Base-by-base conservation (phyloP, 2,113 vertebrate species). In the Orycteropus afer region DNA sequence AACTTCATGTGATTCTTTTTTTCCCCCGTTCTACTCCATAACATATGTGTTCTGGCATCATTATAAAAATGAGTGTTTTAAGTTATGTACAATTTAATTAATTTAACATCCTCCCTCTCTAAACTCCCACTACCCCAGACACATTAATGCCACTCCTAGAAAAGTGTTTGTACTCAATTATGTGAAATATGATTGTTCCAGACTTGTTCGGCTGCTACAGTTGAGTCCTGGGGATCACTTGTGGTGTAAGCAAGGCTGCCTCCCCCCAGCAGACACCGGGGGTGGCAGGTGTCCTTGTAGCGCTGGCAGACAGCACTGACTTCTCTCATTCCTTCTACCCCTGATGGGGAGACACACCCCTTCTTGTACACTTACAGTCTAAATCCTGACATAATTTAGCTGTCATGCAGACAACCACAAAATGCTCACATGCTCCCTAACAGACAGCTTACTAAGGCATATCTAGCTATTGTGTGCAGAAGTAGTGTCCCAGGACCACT, bases 21-120 rank as follows among this genome's bases (percentile, higher is more conserved):
- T 37, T 47, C 53, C 18, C 55, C 10, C 69, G 37, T 94, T 89
- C 61, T 82, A 7, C 73, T 93, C 22, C 0, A 4, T 73, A 71
- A 77, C 12, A 53, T 86, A 63, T 34, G 84, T 87, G 20, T 76
- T 57, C 74, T 90, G 87, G n/a, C 40, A 55, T 90, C 59, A 87
- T 92, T 87, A 51, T 67, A 57, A 73, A 59, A 79, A 49, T 10
- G 45, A 71, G 63, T 87, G 32, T 22, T 92, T 94, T 93, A 91
- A 94, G 80, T 91, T 86, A 59, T 49, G 53, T 53, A 20, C 25
- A 37, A 71, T 49, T 81, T 79, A 84, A 37, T 79, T 18, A 59
- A 86, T 71, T 92, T 89, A 77, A 94, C 85, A 91, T 81, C 47
- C 15, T 74, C 49, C 37, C 2, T 65, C 49, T 57, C 57, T 45